Percentiles rank a stretch among this genome's conserved stretches.
These are phyloP conservation scores for Mormyrus lacerda DNA, from an alignment of 2,113 vertebrate genomes.

Conservation along the genomic window DNA sequence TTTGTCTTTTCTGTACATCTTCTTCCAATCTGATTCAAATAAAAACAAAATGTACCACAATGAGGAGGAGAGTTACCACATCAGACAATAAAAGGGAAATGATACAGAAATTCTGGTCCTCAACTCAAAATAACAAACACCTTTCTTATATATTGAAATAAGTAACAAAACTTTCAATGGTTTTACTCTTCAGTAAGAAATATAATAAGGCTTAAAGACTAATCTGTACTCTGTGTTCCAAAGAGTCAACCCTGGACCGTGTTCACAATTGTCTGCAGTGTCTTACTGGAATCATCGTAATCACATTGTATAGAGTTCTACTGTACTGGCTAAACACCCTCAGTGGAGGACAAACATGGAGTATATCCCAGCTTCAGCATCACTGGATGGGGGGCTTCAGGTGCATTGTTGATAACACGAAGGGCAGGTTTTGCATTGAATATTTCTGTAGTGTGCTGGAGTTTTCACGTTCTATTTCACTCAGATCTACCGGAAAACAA, in stretches of 20 bases:
- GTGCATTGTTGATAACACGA: conserved; percentile 55
- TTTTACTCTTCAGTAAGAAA: neutral
- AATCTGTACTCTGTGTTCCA: conserved; percentile 3
- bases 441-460: conserved; percentile 70
- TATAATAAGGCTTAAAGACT: neutral
- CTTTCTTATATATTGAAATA: neutral
- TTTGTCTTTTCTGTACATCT: neutral
- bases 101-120: conserved; percentile 74
- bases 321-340: neutral
- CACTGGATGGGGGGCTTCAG: conserved; percentile 59
- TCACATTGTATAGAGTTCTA: neutral
- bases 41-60: neutral
- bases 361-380: conserved; percentile 63
- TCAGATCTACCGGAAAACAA: conserved; percentile 51
- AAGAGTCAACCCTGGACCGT: conserved; percentile 25
- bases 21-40: neutral
- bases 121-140: conserved; percentile 55
- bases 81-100: conserved; percentile 36
- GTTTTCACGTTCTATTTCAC: conserved; percentile 43
- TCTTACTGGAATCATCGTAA: conserved; percentile 23
- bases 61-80: neutral
- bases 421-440: conserved; percentile 90
- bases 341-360: conserved; percentile 46
- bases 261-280: conserved; percentile 48
- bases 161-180: neutral